Evolutionary conservation across 2,113 vertebrate genomes (phyloP).

Genomic region (Scatophagus argus): DNA sequence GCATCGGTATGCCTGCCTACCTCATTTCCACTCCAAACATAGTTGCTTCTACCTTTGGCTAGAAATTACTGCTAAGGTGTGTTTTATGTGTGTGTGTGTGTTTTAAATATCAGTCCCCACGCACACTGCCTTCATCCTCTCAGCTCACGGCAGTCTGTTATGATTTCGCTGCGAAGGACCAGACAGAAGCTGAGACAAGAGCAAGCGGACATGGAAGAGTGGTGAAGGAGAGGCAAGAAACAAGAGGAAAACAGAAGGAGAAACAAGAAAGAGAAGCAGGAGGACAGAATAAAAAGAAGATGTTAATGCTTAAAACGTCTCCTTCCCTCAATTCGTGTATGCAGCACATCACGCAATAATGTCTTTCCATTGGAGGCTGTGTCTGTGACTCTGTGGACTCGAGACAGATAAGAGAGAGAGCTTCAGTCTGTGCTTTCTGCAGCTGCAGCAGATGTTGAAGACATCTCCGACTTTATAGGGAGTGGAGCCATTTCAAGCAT

Average conservation of each 20-base stretch:
- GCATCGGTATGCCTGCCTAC: slow-evolving; percentile 66
- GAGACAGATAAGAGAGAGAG: slow-evolving; percentile 42
- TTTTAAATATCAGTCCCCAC: slow-evolving; percentile 46
- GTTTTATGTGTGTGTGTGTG: slow-evolving; percentile 12
- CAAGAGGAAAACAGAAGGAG: slow-evolving; percentile 26
- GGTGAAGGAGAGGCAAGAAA: slow-evolving; percentile 26
- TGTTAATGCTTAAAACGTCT: slow-evolving; percentile 18
- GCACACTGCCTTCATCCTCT: slow-evolving; percentile 45
- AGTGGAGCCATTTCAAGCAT: slow-evolving; percentile 46
- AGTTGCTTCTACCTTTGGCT: slow-evolving; percentile 47
- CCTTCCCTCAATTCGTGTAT: slow-evolving; percentile 23
- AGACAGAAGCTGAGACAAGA: slow-evolving; percentile 48
- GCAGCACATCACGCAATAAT: slow-evolving; percentile 31
- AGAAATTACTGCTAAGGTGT: slow-evolving; percentile 47
- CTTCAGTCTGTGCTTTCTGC: slow-evolving; percentile 41
- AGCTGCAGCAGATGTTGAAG: slow-evolving; percentile 71
- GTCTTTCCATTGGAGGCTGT: slow-evolving; percentile 46
- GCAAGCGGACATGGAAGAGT: slow-evolving; percentile 43
- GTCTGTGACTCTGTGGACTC: slow-evolving; percentile 51
- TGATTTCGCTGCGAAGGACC: slow-evolving; percentile 61
- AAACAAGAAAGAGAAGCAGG: slow-evolving; percentile 19
- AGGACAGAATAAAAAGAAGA: slow-evolving; percentile 25
- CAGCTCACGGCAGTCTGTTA: slow-evolving; percentile 38
- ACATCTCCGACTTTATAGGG: slow-evolving; percentile 65
- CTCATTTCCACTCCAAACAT: slow-evolving; percentile 66